Evolutionary conservation across 2,888 invertebrate genomes (phyloP).

Genomic region (Perdita meconis): DNA sequence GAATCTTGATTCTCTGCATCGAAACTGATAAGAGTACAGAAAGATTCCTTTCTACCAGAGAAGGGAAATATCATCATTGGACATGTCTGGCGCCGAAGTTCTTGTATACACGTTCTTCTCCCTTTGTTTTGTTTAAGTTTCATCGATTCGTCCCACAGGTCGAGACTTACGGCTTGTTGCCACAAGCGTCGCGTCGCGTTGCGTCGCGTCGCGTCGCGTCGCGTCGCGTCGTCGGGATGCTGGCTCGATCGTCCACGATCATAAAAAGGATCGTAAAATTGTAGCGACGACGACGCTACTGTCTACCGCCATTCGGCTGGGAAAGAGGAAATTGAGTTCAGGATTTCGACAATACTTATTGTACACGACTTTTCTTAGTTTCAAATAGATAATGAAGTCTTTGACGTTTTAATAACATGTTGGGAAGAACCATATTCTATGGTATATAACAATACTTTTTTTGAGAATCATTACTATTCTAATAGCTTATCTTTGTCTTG

Average conservation of each 20-base stretch:
- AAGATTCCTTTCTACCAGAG: not conserved
- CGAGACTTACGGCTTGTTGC: constrained; percentile 45
- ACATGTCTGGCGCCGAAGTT: constrained; percentile 71
- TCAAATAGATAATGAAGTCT: too few species aligned
- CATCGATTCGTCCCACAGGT: constrained; percentile 41
- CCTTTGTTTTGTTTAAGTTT: constrained; percentile 56
- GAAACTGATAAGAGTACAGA: not conserved
- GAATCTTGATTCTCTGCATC: not conserved
- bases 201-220: too few species aligned
- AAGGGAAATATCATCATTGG: constrained; percentile 43
- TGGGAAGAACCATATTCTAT: too few species aligned
- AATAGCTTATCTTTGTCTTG: too few species aligned
- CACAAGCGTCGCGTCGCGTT: too few species aligned
- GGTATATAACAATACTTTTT: too few species aligned
- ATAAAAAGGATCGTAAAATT: constrained; percentile 56
- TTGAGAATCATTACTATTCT: too few species aligned
- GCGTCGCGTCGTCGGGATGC: too few species aligned
- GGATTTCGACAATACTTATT: too few species aligned
- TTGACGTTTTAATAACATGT: too few species aligned
- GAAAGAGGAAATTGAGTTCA: not conserved
- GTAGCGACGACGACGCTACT: constrained; percentile 53
- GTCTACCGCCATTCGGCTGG: constrained; percentile 17
- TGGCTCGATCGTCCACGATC: constrained; percentile 31
- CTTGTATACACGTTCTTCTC: constrained; percentile 69
- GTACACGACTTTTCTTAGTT: too few species aligned